These are phyloP conservation scores for Candoia aspera DNA, from an alignment of 2,113 vertebrate genomes.

Conservation along the genomic window DNA sequence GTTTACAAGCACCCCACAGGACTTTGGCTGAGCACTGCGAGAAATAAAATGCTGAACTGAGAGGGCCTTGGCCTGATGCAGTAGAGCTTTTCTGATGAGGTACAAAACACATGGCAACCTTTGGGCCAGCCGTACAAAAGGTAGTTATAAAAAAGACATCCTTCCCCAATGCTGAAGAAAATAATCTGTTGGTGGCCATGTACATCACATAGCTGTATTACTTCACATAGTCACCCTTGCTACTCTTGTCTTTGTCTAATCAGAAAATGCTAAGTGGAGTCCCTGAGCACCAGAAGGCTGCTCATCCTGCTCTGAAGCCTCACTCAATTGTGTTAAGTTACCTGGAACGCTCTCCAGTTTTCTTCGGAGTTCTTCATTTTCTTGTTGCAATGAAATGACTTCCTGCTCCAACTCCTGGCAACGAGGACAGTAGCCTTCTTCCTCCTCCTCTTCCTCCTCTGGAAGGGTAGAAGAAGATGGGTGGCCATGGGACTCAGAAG, in stretches of 20 bases:
- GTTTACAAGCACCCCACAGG: no score
- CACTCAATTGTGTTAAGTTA: constrained; percentile 56
- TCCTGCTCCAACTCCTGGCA: constrained; percentile 97
- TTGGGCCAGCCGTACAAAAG: no score
- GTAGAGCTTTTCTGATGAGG: no score
- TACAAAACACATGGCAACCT: no score
- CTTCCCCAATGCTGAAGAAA: no score
- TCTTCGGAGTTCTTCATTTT: constrained; percentile 94
- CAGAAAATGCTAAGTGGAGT: neutral
- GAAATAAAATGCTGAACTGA: no score
- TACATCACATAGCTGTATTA: neutral
- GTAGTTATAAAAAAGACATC: no score
- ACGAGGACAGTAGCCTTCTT: constrained; percentile 93
- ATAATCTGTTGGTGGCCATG: no score
- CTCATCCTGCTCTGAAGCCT: neutral
- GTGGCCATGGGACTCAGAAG: constrained; percentile 95
- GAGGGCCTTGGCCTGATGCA: no score
- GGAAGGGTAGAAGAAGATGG: constrained; percentile 96
- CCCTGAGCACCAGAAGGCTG: neutral
- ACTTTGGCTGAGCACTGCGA: no score
- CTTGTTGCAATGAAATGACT: constrained; percentile 95
- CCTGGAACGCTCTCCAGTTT: constrained; percentile 95
- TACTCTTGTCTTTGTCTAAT: neutral
- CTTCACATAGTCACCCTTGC: neutral
- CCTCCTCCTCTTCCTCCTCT: constrained; percentile 90